These are phyloP conservation scores for Pseudorasbora parva DNA, from an alignment of 2,113 vertebrate species.

Conservation along the genomic window DNA sequence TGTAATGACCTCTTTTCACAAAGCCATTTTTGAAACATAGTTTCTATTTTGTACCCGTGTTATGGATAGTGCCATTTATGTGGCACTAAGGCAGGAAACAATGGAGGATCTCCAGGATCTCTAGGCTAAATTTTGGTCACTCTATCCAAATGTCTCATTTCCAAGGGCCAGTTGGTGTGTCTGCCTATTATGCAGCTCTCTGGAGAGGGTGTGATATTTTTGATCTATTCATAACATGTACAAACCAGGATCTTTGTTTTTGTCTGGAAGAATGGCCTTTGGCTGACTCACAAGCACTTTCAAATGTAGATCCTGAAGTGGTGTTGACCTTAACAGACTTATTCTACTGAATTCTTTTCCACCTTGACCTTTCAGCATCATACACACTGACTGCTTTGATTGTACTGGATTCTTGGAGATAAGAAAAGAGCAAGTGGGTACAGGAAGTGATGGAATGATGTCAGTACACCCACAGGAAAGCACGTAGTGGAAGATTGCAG, in stretches of 20 bases:
- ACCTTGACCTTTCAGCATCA: conserved; percentile 24
- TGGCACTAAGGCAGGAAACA: background rate
- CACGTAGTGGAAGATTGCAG: background rate
- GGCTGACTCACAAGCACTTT: conserved; percentile 14
- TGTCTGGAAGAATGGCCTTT: conserved; percentile 27
- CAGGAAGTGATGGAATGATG: conserved; percentile 39
- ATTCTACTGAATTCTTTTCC: conserved; percentile 13
- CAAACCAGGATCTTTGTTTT: conserved; percentile 33
- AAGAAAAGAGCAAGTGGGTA: conserved; percentile 4
- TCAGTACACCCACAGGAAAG: conserved; percentile 19
- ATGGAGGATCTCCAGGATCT: background rate
- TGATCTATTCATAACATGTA: conserved; percentile 14
- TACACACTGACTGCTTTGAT: background rate
- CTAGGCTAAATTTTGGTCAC: background rate
- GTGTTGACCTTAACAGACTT: conserved; percentile 8
- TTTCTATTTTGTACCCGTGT: background rate
- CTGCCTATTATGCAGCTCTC: background rate
- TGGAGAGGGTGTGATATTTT: conserved; percentile 21
- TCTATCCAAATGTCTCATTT: background rate
- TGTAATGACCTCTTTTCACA: background rate
- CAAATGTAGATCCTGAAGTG: conserved; percentile 31
- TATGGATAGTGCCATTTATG: background rate
- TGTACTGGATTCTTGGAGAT: conserved; percentile 27
- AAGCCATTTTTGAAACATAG: background rate
- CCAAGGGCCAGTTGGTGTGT: conserved; percentile 10